Base-by-base conservation (phyloP, 30 jellyfish, hydroid and myxozoan genomes). In the Morbakka virulenta region DNA sequence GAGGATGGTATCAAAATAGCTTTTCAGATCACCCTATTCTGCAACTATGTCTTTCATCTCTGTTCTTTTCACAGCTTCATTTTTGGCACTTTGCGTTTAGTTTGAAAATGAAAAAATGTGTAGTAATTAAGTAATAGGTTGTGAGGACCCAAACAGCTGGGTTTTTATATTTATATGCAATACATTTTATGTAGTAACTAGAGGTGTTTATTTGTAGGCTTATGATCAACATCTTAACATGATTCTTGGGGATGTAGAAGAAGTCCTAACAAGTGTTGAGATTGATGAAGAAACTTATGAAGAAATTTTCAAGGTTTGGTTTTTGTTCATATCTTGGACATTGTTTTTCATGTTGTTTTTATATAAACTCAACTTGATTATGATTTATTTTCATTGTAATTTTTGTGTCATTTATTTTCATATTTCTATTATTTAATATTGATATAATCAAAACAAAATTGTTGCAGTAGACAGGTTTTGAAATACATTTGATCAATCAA, bases 191-290 rank as follows among this genome's bases (percentile, higher is more conserved):
- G n/a, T 11, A 14, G n/a, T 14, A n/a, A n/a, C n/a, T n/a, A n/a
- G n/a, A n/a, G n/a, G n/a, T n/a, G n/a, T 14, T 27, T 25, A 2
- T 64, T 26, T 21, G 2, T 62, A 86, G 96, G 99, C 99, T 2
- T 93, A 86, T 68, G 99, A 93, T 57, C 99, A 93, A 72, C 99
- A 93, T 72, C 68, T 93, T 68, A 93, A 93, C 78, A 87, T 93
- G 99, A 86, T 93, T 32, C 97, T 93, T 82, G 99, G 99, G 0
- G 99, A 93, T 41, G 99, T 93, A 4, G 99, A 93, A 63, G 99
- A 93, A 69, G 70, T 86, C 34, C 77, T 93, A 4, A 93, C 97
- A 32, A 86, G 95, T 1, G 99, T 93, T 33, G 99, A 93, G 84
- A 80, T 93, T 28, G 99, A 93, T 67, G 97, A 87, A 24, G 99